Base-by-base conservation (phyloP, 2,888 invertebrate genomes). In the Lasius platythorax region DNA sequence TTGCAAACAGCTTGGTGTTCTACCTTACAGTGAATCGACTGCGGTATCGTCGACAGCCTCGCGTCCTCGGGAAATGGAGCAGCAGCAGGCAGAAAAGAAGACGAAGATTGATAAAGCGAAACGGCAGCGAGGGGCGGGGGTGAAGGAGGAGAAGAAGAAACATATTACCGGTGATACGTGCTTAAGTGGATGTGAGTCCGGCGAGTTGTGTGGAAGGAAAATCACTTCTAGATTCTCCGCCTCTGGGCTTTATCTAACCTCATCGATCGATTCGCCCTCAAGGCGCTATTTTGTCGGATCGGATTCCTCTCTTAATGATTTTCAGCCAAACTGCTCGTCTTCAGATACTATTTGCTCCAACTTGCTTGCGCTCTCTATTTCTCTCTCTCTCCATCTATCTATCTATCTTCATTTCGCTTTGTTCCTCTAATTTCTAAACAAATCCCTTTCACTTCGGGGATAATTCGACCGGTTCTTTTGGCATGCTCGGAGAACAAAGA, bases 1-100 rank as follows among this genome's bases (percentile, higher is more conserved):
- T 95, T 95, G 95, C 93, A 93, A 95, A 95, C 95, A 96, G 98
- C 97, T 98, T 98, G 98, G 98, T 98, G 98, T 98, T 98, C 98
- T 98, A 98, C 98, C 98, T 98, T 98, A 98, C 98, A 98, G 98
- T 98, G 98, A 98, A 97, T 96, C 96, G 97, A 96, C 96, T 95
- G 95, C 95, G 95, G 93, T 86, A 87, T 84, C 85, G 68, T 81
- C 87, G 74, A 82, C 87, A 66, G 43, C 53, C 64, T 30, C n/a
- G 50, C 74, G 23, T 23, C 23, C 9, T 37, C 58, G 37, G 28
- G 53, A 50, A 82, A 63, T 74, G 68, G n/a, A 70, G 64, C 56
- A 30, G 28, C 15, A 3, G 30, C 23, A 23, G 63, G 12, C 73
- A 53, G 53, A 58, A 40, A 15, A 58, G 66, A 43, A 58, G 58